These are phyloP conservation scores for Halcyon badia DNA, from an alignment of 2,797 vertebrate species.

Conservation along the genomic window DNA sequence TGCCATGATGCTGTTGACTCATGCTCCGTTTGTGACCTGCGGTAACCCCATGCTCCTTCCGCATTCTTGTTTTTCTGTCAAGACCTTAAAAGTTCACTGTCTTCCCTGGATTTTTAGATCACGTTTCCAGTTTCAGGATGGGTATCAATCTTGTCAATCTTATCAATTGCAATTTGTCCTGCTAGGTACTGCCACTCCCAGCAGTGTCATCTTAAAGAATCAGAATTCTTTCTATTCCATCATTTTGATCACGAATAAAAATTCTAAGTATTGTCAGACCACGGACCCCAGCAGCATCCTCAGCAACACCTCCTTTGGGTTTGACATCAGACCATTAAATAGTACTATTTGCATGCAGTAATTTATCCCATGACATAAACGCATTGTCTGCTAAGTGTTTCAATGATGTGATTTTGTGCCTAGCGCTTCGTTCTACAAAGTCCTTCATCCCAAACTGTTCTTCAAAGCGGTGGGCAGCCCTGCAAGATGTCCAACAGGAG, in stretches of 20 bases:
- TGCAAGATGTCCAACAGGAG: rapidly evolving
- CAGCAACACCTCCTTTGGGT: background rate
- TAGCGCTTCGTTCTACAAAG: background rate
- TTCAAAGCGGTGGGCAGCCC: background rate
- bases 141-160: rapidly evolving
- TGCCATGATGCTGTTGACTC: rapidly evolving
- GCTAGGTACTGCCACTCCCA: background rate
- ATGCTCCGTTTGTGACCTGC: rapidly evolving
- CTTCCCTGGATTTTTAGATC: background rate
- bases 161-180: no score
- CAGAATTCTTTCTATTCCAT: background rate
- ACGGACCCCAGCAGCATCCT: background rate
- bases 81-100: background rate
- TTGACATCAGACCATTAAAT: background rate
- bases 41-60: rapidly evolving
- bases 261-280: background rate
- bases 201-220: background rate
- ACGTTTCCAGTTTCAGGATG: rapidly evolving
- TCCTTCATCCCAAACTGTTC: background rate
- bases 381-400: background rate
- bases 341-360: background rate
- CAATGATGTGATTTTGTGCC: background rate
- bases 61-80: background rate
- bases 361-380: background rate
- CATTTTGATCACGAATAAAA: background rate